Conservation (phyloP, 2,797 vertebrate genomes). For the Microctenopoma stevenorrisi region DNA sequence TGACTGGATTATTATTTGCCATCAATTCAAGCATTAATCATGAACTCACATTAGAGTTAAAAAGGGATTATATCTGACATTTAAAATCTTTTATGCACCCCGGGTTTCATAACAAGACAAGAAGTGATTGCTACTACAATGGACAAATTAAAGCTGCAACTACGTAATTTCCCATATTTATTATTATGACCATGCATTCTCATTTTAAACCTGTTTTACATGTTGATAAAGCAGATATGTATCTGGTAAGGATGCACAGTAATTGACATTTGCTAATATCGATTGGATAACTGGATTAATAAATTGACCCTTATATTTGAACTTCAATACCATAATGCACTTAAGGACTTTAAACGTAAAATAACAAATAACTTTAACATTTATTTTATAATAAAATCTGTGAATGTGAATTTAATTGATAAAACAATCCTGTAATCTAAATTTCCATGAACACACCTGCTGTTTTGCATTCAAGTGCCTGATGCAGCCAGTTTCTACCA, state of each 20-base stretch:
- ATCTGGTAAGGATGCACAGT: neutral
- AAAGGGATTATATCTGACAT: neutral
- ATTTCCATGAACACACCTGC: too few species aligned
- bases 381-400: too few species aligned
- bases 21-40: slow-evolving; percentile 15
- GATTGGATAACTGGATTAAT: neutral
- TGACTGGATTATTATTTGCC: slow-evolving; percentile 23
- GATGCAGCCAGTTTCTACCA: too few species aligned
- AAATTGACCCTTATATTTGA: neutral
- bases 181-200: neutral
- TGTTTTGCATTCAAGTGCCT: too few species aligned
- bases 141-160: neutral
- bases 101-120: slow-evolving; percentile 9
- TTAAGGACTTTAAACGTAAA: neutral
- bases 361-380: too few species aligned
- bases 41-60: neutral
- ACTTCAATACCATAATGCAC: neutral
- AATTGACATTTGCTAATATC: neutral
- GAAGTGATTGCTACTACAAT: too few species aligned
- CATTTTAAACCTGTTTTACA: neutral
- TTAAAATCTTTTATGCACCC: too few species aligned
- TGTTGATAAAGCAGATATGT: neutral
- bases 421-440: too few species aligned
- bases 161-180: neutral
- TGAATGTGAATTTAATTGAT: too few species aligned